Evolutionary conservation across 2,888 invertebrate species (phyloP).

Genomic region (Dromius quadrimaculatus): DNA sequence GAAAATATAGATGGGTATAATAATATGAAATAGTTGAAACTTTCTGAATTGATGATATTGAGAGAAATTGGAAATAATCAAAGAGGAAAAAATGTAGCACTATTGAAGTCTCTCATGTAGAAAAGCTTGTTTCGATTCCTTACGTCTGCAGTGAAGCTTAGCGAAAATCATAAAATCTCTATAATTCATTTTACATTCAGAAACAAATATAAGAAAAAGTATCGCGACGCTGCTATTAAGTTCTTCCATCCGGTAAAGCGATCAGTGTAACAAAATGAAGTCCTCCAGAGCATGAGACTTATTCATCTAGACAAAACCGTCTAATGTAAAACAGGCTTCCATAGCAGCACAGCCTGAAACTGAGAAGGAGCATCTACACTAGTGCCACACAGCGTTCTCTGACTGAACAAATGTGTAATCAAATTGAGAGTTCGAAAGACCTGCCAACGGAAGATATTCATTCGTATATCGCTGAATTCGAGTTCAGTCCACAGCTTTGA

Average conservation of each 20-base stretch:
- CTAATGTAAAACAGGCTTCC: slow-evolving; percentile 31
- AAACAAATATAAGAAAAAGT: slow-evolving; percentile 5
- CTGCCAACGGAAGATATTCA: slow-evolving; percentile 55
- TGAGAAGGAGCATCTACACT: slow-evolving; percentile 17
- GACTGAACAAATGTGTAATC: slow-evolving; percentile 53
- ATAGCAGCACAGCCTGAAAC: background rate
- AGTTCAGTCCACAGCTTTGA: slow-evolving; percentile 58
- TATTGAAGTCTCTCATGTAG: too few relatives aligned
- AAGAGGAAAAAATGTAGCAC: too few relatives aligned
- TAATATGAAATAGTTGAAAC: too few relatives aligned
- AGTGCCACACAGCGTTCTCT: slow-evolving; percentile 27
- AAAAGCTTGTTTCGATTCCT: background rate
- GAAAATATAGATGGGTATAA: too few relatives aligned
- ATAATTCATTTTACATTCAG: slow-evolving; percentile 7
- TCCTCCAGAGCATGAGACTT: slow-evolving; percentile 16
- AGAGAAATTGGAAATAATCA: too few relatives aligned
- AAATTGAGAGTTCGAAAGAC: slow-evolving; percentile 52
- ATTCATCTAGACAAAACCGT: slow-evolving; percentile 32
- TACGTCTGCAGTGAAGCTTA: background rate
- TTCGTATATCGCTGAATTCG: slow-evolving; percentile 55
- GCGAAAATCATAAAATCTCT: too few relatives aligned
- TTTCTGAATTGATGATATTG: too few relatives aligned
- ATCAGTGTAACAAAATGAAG: slow-evolving; percentile 28
- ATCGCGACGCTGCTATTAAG: slow-evolving; percentile 3
- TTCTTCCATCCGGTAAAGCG: slow-evolving; percentile 9